phyloP scores from a whole-genome alignment of 2,797 vertebrate species.

The Phaenicophaeus curvirostris region DNA sequence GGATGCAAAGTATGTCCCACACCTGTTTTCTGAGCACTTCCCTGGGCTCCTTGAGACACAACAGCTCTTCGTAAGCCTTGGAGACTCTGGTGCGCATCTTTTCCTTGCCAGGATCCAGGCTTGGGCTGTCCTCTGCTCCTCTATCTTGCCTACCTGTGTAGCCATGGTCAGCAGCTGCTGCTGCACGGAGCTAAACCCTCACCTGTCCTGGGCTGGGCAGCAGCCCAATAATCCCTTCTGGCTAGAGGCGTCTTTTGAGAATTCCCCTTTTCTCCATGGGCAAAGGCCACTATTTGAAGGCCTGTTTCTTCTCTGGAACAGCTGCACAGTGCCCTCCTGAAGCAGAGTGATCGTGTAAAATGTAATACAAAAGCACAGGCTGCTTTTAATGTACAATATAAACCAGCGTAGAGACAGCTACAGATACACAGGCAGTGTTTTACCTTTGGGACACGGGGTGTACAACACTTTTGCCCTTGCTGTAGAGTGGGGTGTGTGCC shows the following conservation, averaged over 20 bases:
- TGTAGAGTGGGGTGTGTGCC: not conserved
- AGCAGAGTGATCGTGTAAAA: not conserved
- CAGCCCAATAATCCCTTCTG: not conserved
- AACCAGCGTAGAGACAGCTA: not conserved
- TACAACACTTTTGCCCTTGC: not conserved
- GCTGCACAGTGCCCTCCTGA: not conserved
- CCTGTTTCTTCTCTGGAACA: not conserved
- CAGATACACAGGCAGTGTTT: not conserved
- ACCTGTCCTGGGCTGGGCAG: not conserved
- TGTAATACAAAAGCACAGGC: not conserved
- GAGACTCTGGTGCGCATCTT: rapidly evolving
- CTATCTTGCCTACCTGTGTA: not conserved
- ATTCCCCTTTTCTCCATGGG: not conserved
- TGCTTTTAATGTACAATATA: not conserved
- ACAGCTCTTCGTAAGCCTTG: not conserved
- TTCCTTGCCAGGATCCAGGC: not conserved
- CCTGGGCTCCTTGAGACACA: not conserved
- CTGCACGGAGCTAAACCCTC: not conserved
- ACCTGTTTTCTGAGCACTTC: not conserved
- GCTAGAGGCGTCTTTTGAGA: not conserved
- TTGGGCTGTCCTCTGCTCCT: not conserved
- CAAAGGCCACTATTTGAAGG: not conserved
- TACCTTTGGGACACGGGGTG: not conserved
- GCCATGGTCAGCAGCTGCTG: not conserved
- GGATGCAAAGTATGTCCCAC: not conserved